Evolutionary conservation across 2,113 vertebrate species (phyloP).

Genomic region (Pygoscelis adeliae): DNA sequence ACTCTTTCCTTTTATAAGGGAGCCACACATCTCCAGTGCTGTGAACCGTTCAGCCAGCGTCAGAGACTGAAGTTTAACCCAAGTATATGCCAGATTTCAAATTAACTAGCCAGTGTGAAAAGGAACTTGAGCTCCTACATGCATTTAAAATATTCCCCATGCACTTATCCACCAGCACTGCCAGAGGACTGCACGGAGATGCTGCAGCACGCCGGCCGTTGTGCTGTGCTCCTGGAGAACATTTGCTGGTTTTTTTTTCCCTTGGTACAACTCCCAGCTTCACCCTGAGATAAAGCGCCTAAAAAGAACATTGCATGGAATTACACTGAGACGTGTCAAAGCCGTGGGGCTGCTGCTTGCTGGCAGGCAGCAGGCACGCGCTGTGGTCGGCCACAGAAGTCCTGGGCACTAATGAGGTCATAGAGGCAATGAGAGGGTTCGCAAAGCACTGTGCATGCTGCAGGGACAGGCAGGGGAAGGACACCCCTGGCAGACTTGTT

Average conservation of each 20-base stretch:
- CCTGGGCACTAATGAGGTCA: background rate
- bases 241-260: background rate
- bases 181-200: background rate
- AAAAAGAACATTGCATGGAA: background rate
- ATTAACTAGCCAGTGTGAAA: background rate
- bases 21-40: background rate
- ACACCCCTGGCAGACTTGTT: background rate
- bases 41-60: background rate
- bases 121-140: background rate
- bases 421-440: background rate
- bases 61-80: background rate
- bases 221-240: background rate
- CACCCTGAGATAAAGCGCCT: background rate
- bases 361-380: background rate
- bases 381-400: background rate
- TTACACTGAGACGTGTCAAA: background rate
- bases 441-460: background rate
- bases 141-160: background rate
- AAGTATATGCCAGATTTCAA: background rate
- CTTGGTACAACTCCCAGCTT: background rate
- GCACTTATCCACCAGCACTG: fast-evolving
- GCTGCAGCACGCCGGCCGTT: fast-evolving
- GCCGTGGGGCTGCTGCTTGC: background rate
- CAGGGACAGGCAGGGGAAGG: background rate
- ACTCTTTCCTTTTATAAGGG: background rate